These are phyloP conservation scores for Drosophila funebris DNA, from an alignment of 1,140 invertebrate species.

Conservation along the genomic window DNA sequence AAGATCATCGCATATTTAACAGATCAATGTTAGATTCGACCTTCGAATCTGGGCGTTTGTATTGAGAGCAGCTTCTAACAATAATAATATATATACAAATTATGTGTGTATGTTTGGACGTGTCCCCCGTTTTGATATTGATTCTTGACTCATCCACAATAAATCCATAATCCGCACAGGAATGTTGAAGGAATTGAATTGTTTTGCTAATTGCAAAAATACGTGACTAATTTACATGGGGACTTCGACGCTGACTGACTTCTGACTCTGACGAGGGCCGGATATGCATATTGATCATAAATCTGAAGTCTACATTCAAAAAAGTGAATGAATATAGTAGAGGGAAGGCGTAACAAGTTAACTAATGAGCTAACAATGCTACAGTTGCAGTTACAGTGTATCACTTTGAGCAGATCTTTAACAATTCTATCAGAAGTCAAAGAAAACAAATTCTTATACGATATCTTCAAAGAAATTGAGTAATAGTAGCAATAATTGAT, in stretches of 20 bases:
- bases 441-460: too few species aligned
- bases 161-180: not conserved
- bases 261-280: conserved; percentile 37
- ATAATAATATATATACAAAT: not conserved
- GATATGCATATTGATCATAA: conserved; percentile 58
- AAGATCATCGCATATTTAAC: conserved; percentile 42
- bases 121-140: not conserved
- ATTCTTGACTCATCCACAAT: conserved; percentile 58
- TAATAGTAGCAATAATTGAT: too few species aligned
- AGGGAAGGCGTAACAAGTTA: not conserved
- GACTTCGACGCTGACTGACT: conserved; percentile 1
- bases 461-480: too few species aligned
- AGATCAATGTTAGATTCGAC: conserved; percentile 23
- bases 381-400: too few species aligned
- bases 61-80: not conserved
- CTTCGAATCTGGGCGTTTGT: not conserved
- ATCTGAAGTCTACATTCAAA: conserved; percentile 31
- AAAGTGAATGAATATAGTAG: not conserved
- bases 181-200: conserved; percentile 38
- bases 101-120: not conserved
- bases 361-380: too few species aligned
- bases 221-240: conserved; percentile 71
- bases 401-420: too few species aligned
- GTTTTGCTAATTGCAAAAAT: conserved; percentile 68
- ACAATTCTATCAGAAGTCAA: too few species aligned